Evolutionary conservation across 2,797 vertebrate genomes (phyloP), one percentile per base, ranked within the genome.

Genomic region (Acridotheres tristis): DNA sequence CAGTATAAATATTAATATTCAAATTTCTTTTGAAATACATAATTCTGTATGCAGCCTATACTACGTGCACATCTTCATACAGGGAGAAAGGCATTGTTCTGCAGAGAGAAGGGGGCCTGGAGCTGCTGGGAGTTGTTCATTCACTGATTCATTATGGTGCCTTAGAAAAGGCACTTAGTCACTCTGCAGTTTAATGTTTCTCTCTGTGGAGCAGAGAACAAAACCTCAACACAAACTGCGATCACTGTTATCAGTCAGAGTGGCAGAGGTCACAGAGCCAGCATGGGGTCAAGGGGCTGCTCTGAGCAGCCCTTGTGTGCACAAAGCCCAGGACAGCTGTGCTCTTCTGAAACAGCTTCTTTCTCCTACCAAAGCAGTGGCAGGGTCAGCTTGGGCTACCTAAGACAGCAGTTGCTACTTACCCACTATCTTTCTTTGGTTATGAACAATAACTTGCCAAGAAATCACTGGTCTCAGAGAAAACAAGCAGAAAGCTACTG

Each of bases 81-180:
- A 30, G 54, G 78, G 47, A 53, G 51, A 74, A 77, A 90, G 19
- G 32, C 66, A 92, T 91, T 96, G 76, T 69, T 93, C 40, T 69
- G 65, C 47, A 42, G 65, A 47, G 54, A 72, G 78, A 65, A 89
- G 84, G 61, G 59, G 79, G 51, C 29, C 90, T 88, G 87, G 69
- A 90, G 45, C 82, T 93, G 78, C 82, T 77, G 79, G 79, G 66
- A 68, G 72, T 38, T 76, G 68, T 88, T 96, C 86, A 83, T 87
- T 93, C 93, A 90, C 81, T 88, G 88, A 93, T 85, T 94, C 93
- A 96, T 93, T 77, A 65, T 66, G 54, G 78, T 68, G 90, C 66
- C 89, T 91, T 92, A 91, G 78, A 55, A 71, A 92, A 93, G 90
- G 62, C 89, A 93, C 89, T 96, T 88, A 94, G 89, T 95, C 92